Conservation (phyloP, 92 coral and sea anemone genomes). For the Bergia puertoricense region DNA sequence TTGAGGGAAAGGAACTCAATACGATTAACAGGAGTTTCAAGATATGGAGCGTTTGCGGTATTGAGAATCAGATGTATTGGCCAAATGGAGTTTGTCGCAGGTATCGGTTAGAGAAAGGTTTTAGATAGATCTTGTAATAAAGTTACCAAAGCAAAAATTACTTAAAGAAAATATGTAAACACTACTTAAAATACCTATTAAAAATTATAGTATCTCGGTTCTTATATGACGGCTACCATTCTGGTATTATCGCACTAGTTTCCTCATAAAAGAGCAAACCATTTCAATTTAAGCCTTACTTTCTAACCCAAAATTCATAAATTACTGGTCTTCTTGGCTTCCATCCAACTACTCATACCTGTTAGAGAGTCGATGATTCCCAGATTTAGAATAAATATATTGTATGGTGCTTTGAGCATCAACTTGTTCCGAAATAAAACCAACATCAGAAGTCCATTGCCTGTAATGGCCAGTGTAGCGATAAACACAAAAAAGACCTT, state of each 20-base stretch:
- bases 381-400: constrained; percentile 15
- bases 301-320: background rate
- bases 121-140: background rate
- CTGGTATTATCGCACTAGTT: too few relatives aligned
- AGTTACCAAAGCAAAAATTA: background rate
- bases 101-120: too few relatives aligned
- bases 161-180: background rate
- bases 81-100: too few relatives aligned
- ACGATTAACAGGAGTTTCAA: too few relatives aligned
- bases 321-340: too few relatives aligned
- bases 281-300: background rate
- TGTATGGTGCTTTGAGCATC: constrained; percentile 32
- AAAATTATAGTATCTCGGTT: too few relatives aligned
- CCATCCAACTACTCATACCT: background rate
- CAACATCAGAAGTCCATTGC: constrained; percentile 15
- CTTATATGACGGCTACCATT: too few relatives aligned
- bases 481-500: background rate
- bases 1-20: too few relatives aligned
- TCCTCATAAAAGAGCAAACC: background rate
- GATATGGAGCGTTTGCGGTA: too few relatives aligned
- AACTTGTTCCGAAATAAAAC: constrained; percentile 11
- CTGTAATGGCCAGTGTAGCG: background rate
- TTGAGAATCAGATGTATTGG: too few relatives aligned
- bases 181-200: too few relatives aligned
- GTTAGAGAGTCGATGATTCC: constrained; percentile 31